Evolutionary conservation across 2,113 vertebrate genomes (phyloP), one percentile per base, ranked within the genome.

Genomic region (Pseudorectes ferrugineus): DNA sequence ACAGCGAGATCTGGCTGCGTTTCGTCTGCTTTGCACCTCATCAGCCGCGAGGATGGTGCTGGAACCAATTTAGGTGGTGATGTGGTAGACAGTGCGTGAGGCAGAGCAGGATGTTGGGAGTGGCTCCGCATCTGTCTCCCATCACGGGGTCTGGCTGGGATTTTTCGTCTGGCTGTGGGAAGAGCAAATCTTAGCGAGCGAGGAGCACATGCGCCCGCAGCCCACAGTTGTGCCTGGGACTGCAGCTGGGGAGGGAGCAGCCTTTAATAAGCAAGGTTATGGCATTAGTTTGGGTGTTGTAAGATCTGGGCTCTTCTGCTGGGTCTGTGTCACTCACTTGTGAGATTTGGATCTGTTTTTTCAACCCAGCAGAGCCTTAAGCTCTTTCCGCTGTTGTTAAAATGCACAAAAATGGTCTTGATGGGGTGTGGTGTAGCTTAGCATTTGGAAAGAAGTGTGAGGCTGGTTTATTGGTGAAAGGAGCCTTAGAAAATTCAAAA

Each of bases 71-170:
- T 80, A 72, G 95, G 92, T 88, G 90, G 75, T 94, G 95, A 94
- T 97, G 88, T 92, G 96, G 95, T 86, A 97, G 96, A 95, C 82
- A 66, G 82, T 15, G 31, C 21, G 4, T 86, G 90, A 97, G 94
- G 93, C 94, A 88, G 94, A 94, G 83, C 88, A 96, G 95, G 95
- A 93, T 94, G 93, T 12, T 84, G 72, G 93, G 95, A 96, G 93
- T 81, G 88, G 75, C 52, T 92, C 90, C 0, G 21, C 94, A 96
- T 95, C 95, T 97, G 95, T 92, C 79, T 96, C 68, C 59, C 88
- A 96, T 97, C 95, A 92, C 0, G 1, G 83, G 66, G 11, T 74
- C 90, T 93, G 95, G 83, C 68, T 71, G 78, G 68, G 92, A 71
- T 78, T 74, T 62, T 81, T 74, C 0, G 9, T 49, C 85, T 49